Evolutionary conservation across 1,140 invertebrate genomes (phyloP).

Genomic region (Calephelis nemesis): DNA sequence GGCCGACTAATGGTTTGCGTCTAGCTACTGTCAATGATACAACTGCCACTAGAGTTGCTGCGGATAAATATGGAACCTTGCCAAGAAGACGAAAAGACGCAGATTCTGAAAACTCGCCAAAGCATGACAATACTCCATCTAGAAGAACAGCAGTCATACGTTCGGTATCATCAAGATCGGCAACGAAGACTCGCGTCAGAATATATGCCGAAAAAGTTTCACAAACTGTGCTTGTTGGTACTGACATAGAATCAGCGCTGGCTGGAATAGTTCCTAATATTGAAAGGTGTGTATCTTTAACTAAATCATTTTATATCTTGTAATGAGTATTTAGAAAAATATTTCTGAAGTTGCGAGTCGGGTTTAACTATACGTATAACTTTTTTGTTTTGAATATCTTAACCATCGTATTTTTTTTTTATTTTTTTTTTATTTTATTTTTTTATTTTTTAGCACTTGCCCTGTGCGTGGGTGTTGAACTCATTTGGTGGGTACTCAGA

Average conservation of each 20-base stretch:
- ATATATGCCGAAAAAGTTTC: constrained; percentile 89
- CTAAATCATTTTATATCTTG: no score
- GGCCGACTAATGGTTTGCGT: constrained; percentile 77
- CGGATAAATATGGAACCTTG: constrained; percentile 87
- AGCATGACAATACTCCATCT: constrained; percentile 69
- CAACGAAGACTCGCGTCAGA: constrained; percentile 79
- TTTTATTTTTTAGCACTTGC: no score
- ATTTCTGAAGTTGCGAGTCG: no score
- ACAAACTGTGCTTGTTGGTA: constrained; percentile 86
- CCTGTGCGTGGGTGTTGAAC: no score
- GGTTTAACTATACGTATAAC: no score
- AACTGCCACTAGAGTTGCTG: constrained; percentile 76
- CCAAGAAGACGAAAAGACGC: constrained; percentile 84
- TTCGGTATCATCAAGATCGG: constrained; percentile 78
- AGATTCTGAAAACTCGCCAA: constrained; percentile 75
- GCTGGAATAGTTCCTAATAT: constrained; percentile 80
- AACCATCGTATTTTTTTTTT: no score
- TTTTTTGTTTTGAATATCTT: no score
- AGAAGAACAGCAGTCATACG: constrained; percentile 70
- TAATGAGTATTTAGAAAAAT: no score
- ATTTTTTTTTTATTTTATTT: no score
- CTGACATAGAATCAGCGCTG: constrained; percentile 85
- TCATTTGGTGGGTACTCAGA: no score
- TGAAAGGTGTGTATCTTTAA: constrained; percentile 50
- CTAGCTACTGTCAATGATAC: constrained; percentile 59